Conservation (phyloP, 2,888 invertebrate genomes). For the Crioceris asparagi region DNA sequence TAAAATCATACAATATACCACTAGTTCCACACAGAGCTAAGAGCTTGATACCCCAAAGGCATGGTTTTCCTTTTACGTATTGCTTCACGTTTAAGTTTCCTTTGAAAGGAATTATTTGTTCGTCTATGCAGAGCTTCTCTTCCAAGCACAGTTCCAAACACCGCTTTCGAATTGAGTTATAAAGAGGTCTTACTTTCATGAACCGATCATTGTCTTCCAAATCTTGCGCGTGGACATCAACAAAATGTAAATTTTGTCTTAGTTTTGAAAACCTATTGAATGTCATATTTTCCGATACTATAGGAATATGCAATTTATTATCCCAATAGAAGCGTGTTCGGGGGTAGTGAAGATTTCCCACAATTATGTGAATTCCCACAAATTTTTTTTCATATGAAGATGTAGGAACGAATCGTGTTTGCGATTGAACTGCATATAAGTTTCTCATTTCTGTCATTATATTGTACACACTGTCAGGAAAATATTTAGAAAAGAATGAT, state of each 20-base stretch:
- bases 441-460: neutral
- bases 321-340: slow-evolving; percentile 15
- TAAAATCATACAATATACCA: neutral
- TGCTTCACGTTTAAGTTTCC: neutral
- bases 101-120: neutral
- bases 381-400: neutral
- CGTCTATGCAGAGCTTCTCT: neutral
- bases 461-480: neutral
- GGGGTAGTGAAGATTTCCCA: neutral
- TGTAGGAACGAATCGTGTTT: neutral
- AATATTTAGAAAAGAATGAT: neutral
- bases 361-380: neutral
- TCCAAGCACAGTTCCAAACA: neutral
- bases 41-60: neutral
- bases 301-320: slow-evolving; percentile 11
- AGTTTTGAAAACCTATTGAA: slow-evolving; percentile 19
- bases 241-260: slow-evolving; percentile 19
- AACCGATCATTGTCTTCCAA: neutral
- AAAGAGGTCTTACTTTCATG: neutral
- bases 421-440: neutral
- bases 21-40: neutral
- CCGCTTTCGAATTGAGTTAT: neutral
- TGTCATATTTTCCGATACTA: slow-evolving; percentile 17
- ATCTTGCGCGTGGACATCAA: slow-evolving; percentile 8
- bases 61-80: neutral